phyloP scores from a whole-genome alignment of 2,113 vertebrate species.

The Dasypus novemcinctus region DNA sequence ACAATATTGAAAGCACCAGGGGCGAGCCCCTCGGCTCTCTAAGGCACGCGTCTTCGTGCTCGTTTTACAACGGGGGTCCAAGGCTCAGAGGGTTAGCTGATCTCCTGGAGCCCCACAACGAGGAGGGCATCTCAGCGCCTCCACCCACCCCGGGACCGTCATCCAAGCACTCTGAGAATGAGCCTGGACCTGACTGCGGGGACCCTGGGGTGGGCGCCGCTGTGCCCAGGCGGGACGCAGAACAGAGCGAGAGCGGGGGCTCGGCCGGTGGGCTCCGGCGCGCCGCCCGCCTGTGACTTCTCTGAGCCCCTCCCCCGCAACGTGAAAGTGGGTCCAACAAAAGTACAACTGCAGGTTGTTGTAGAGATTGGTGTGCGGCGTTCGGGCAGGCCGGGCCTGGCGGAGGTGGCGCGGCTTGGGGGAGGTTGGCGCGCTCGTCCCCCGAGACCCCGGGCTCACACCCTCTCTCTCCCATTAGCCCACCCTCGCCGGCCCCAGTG shows the following conservation, averaged over 20 bases:
- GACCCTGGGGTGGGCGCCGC: not conserved
- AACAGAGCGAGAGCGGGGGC: not conserved
- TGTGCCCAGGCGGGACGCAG: rapidly evolving
- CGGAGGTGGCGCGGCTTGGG: rapidly evolving
- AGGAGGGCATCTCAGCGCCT: not conserved
- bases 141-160: no score
- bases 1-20: rapidly evolving
- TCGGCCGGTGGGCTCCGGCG: not conserved
- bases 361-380: rapidly evolving
- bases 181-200: not conserved
- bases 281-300: rapidly evolving
- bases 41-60: not conserved
- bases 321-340: not conserved
- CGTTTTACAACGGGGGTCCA: not conserved
- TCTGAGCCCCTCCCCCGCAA: not conserved
- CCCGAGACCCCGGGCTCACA: not conserved
- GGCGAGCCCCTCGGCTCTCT: rapidly evolving
- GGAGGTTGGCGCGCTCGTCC: not conserved
- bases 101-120: not conserved
- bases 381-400: not conserved
- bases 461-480: not conserved
- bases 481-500: not conserved
- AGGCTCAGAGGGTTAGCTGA: not conserved
- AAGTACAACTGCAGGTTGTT: rapidly evolving
- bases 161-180: not conserved